phyloP scores from a whole-genome alignment of 2,113 vertebrate genomes.

The Zosterops japonicus region DNA sequence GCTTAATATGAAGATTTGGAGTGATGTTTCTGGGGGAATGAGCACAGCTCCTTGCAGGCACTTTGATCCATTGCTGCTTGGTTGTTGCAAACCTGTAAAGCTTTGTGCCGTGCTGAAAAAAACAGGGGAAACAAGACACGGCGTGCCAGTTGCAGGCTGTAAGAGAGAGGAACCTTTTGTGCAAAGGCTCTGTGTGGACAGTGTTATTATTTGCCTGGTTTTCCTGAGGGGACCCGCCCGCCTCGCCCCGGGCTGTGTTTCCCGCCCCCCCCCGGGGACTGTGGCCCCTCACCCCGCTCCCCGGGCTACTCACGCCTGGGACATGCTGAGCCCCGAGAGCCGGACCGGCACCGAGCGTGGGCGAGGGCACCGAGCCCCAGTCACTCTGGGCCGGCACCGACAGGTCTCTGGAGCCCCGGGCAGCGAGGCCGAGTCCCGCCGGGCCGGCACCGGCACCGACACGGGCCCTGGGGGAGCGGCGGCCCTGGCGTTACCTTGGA shows the following conservation, averaged over 20 bases:
- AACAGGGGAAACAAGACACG: fast-evolving
- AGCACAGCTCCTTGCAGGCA: not conserved
- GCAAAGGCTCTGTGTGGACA: no score
- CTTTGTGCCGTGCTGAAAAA: not conserved
- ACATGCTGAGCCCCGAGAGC: conserved; percentile 19
- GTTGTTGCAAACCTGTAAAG: not conserved
- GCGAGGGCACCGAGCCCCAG: no score
- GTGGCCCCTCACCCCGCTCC: not conserved
- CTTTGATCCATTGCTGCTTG: not conserved
- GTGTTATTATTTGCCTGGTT: fast-evolving
- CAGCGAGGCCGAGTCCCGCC: no score
- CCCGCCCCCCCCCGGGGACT: not conserved
- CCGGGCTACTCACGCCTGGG: conserved; percentile 62
- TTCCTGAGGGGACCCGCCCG: not conserved
- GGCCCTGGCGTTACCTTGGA: conserved; percentile 31
- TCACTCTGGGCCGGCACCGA: not conserved
- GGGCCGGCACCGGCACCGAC: not conserved
- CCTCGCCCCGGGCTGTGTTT: not conserved
- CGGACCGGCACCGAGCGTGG: not conserved
- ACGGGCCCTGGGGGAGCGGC: not conserved
- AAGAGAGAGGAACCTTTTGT: not conserved
- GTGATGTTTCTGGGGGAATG: not conserved
- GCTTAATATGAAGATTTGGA: not conserved
- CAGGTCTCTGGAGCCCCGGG: not conserved
- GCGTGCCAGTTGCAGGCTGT: fast-evolving